phyloP scores from a whole-genome alignment of 2,888 invertebrate species.

The Iphiclides podalirius region DNA sequence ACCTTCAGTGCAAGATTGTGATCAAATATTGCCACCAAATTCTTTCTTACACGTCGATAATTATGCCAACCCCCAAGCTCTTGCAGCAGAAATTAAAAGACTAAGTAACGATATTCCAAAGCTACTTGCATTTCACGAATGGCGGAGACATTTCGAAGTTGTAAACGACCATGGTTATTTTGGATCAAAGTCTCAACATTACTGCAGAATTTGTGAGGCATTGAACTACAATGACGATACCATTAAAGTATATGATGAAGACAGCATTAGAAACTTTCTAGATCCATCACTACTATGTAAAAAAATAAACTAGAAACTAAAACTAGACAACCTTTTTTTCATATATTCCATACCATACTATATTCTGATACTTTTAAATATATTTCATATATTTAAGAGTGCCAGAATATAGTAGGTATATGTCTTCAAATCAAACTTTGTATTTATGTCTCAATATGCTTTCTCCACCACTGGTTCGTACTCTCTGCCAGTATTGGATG shows the following conservation, averaged over 20 bases:
- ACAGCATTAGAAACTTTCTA: conserved; percentile 40
- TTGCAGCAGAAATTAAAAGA: conserved; percentile 74
- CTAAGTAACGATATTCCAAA: conserved; percentile 59
- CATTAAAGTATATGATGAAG: conserved; percentile 41
- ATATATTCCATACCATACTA: no score
- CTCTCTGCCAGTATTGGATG: no score
- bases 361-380: no score
- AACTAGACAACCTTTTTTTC: no score
- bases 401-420: no score
- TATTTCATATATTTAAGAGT: no score
- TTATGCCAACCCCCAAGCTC: conserved; percentile 64
- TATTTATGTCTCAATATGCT: no score
- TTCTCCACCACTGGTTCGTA: no score
- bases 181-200: conserved; percentile 78
- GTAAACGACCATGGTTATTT: conserved; percentile 86
- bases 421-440: no score
- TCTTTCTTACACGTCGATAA: conserved; percentile 82
- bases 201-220: conserved; percentile 84
- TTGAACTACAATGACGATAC: conserved; percentile 78
- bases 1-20: conserved; percentile 65
- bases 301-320: conserved; percentile 1
- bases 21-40: conserved; percentile 78
- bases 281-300: conserved; percentile 32
- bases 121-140: conserved; percentile 71
- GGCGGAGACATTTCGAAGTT: conserved; percentile 80